These are phyloP conservation scores for Trachurus trachurus DNA, from an alignment of 2,797 vertebrate species.

Conservation along the genomic window DNA sequence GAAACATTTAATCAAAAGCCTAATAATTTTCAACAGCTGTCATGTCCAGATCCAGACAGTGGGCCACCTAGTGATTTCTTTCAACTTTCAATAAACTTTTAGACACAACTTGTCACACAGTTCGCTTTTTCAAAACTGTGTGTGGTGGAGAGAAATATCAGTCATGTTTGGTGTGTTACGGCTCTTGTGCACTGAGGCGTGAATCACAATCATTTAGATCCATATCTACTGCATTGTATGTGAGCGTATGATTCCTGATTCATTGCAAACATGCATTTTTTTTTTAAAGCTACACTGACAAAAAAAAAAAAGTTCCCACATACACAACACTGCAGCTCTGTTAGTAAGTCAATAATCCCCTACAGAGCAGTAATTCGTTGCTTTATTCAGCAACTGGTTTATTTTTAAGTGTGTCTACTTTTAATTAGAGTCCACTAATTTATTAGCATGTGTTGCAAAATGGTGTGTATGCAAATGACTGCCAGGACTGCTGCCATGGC, in stretches of 20 bases:
- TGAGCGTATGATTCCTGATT: neutral
- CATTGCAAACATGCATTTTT: neutral
- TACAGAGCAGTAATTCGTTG: conserved; percentile 38
- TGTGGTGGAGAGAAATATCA: neutral
- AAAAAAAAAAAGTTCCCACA: neutral
- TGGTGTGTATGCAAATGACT: conserved; percentile 25
- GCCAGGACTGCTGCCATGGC: neutral
- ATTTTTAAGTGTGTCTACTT: conserved; percentile 34
- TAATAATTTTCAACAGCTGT: too few species aligned
- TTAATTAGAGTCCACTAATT: conserved; percentile 17
- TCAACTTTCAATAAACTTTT: too few species aligned
- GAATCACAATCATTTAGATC: neutral
- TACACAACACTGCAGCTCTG: neutral
- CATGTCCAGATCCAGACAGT: too few species aligned
- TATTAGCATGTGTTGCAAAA: conserved; percentile 19
- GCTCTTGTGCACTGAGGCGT: neutral
- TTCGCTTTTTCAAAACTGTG: neutral
- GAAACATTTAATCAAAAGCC: too few species aligned
- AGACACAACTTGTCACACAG: neutral
- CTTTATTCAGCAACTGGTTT: conserved; percentile 20
- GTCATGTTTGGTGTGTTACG: neutral
- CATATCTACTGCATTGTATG: neutral
- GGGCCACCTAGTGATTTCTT: too few species aligned
- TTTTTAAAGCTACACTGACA: neutral
- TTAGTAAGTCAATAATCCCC: conserved; percentile 22